These are phyloP conservation scores for Verasper variegatus DNA, from an alignment of 2,113 vertebrate genomes.

Conservation along the genomic window DNA sequence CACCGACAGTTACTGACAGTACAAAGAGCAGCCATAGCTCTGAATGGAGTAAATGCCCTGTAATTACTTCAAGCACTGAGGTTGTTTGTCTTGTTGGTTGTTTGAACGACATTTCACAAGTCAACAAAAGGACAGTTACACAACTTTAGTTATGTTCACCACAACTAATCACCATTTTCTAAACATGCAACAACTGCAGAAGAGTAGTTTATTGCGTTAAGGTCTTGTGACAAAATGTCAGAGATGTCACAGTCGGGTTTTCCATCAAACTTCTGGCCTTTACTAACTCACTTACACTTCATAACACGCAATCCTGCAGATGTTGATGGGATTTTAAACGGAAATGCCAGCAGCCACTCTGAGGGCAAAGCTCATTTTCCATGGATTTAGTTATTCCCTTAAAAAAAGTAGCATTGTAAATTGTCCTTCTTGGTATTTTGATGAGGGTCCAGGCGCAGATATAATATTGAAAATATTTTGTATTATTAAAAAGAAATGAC, in stretches of 20 bases:
- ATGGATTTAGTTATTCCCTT: not conserved
- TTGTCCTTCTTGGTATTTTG: not conserved
- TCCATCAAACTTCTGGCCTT: not conserved
- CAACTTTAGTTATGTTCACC: no score
- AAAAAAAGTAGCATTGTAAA: not conserved
- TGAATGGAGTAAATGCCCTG: slow-evolving; percentile 16
- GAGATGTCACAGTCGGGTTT: not conserved
- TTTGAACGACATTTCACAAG: not conserved
- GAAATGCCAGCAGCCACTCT: not conserved
- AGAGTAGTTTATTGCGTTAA: not conserved
- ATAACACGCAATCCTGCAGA: not conserved
- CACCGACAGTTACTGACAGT: not conserved
- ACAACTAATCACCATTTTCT: no score
- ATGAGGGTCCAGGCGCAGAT: not conserved
- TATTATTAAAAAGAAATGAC: not conserved
- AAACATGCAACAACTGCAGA: not conserved
- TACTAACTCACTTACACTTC: not conserved
- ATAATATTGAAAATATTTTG: not conserved
- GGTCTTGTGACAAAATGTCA: not conserved
- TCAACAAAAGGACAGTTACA: no score
- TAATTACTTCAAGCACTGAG: slow-evolving; percentile 5
- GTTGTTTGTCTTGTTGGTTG: slow-evolving; percentile 3
- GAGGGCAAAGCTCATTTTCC: not conserved
- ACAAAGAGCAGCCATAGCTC: slow-evolving; percentile 23
- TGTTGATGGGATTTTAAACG: slow-evolving; percentile 1